phyloP scores from a whole-genome alignment of 2,113 vertebrate genomes.

The Panthera tigris region DNA sequence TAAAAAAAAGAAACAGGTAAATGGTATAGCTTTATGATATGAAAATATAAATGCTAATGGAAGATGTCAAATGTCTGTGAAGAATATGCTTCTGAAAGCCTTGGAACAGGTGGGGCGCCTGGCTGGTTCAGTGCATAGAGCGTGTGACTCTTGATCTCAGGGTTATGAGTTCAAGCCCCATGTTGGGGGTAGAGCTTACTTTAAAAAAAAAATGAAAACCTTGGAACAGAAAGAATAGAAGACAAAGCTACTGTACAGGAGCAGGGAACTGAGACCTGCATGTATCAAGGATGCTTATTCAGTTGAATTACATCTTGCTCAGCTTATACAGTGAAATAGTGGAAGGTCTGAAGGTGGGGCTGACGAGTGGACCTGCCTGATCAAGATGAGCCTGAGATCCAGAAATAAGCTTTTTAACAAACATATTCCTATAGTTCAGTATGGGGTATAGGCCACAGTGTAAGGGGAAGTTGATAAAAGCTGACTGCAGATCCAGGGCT shows the following conservation, averaged over 20 bases:
- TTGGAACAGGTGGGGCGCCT: not conserved
- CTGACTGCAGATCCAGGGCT: not conserved
- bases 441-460: not conserved
- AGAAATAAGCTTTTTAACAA: constrained; percentile 1
- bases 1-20: not conserved
- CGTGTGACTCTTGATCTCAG: not conserved
- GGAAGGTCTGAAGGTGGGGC: not conserved
- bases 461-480: not conserved
- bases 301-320: not conserved
- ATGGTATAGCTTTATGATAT: not conserved
- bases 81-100: not conserved
- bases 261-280: not conserved
- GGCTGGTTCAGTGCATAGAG: not conserved
- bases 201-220: not conserved
- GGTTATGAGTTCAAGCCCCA: not conserved
- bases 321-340: not conserved
- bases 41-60: not conserved
- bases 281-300: not conserved
- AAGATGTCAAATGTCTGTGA: not conserved
- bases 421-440: not conserved
- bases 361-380: not conserved
- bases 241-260: not conserved
- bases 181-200: not conserved
- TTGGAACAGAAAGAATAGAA: not conserved
- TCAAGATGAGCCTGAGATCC: not conserved